phyloP scores from a whole-genome alignment of 2,113 vertebrate species.

The Notiomystis cincta region DNA sequence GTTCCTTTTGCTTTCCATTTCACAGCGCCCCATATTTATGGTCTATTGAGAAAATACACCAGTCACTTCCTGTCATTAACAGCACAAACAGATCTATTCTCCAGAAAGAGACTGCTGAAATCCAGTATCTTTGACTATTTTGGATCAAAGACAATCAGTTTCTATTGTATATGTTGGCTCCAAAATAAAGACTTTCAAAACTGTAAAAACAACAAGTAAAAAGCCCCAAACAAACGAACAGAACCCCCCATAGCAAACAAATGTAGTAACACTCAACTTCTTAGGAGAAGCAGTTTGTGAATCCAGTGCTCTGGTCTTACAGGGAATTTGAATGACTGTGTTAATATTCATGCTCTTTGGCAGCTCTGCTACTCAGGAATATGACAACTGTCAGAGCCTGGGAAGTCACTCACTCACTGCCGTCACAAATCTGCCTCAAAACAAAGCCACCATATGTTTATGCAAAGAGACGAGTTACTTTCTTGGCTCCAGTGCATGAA shows the following conservation, averaged over 20 bases:
- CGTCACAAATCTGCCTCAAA: slow-evolving; percentile 20
- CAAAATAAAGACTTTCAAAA: neutral
- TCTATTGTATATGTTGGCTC: neutral
- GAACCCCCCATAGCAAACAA: neutral
- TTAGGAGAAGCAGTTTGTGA: neutral
- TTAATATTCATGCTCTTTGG: slow-evolving; percentile 1
- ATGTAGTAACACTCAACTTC: neutral
- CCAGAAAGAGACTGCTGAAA: neutral
- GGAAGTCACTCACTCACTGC: slow-evolving; percentile 29
- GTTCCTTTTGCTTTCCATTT: neutral
- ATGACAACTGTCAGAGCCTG: slow-evolving; percentile 44
- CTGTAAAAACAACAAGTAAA: neutral
- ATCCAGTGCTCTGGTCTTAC: neutral
- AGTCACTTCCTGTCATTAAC: neutral
- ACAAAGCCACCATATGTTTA: slow-evolving; percentile 52
- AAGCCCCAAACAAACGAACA: neutral
- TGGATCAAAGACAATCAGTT: neutral
- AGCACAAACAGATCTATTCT: neutral
- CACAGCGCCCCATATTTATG: neutral
- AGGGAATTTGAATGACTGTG: neutral
- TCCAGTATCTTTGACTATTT: neutral
- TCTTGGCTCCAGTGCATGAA: slow-evolving; percentile 23
- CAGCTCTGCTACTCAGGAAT: neutral
- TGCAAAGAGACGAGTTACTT: slow-evolving; percentile 6
- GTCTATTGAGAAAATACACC: neutral